Percentiles rank a stretch among this genome's conserved stretches.
These are phyloP conservation scores for Archocentrus centrarchus DNA, from an alignment of 2,113 vertebrate species.

Conservation along the genomic window DNA sequence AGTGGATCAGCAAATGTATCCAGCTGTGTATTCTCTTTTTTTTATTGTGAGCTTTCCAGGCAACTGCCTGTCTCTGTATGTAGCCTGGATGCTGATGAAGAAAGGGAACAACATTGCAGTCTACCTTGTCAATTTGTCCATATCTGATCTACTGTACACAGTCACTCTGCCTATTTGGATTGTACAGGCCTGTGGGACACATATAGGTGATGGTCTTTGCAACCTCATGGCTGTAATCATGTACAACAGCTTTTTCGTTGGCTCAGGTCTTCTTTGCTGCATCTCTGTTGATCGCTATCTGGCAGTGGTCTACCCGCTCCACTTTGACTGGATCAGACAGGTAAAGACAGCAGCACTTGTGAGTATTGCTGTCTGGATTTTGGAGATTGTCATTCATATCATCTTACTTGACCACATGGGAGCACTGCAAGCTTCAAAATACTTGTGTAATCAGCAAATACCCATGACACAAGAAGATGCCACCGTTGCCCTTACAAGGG, in stretches of 20 bases:
- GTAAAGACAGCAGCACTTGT: slow-evolving; percentile 76
- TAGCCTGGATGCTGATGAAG: slow-evolving; percentile 84
- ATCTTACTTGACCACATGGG: slow-evolving; percentile 77
- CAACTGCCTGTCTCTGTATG: slow-evolving; percentile 87
- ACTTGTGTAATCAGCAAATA: slow-evolving; percentile 81
- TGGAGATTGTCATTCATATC: slow-evolving; percentile 80
- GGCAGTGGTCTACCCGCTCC: slow-evolving; percentile 85
- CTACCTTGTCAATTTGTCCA: slow-evolving; percentile 85
- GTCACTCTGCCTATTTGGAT: slow-evolving; percentile 69
- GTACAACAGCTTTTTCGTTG: slow-evolving; percentile 90
- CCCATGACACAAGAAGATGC: slow-evolving; percentile 78
- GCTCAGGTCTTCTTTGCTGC: slow-evolving; percentile 89
- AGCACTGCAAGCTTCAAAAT: slow-evolving; percentile 70
- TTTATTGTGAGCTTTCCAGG: slow-evolving; percentile 86
- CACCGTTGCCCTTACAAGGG: slow-evolving; percentile 79
- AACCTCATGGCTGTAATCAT: slow-evolving; percentile 84
- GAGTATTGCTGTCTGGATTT: slow-evolving; percentile 81
- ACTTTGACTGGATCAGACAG: slow-evolving; percentile 81
- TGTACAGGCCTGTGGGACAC: background rate
- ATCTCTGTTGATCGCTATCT: slow-evolving; percentile 89
- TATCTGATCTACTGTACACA: slow-evolving; percentile 87
- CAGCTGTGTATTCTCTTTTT: slow-evolving; percentile 79
- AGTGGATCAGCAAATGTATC: slow-evolving; percentile 70
- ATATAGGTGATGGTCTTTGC: background rate
- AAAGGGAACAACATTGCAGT: slow-evolving; percentile 85